Base-by-base conservation (phyloP, 1,140 invertebrate species). In the Cyclina sinensis region DNA sequence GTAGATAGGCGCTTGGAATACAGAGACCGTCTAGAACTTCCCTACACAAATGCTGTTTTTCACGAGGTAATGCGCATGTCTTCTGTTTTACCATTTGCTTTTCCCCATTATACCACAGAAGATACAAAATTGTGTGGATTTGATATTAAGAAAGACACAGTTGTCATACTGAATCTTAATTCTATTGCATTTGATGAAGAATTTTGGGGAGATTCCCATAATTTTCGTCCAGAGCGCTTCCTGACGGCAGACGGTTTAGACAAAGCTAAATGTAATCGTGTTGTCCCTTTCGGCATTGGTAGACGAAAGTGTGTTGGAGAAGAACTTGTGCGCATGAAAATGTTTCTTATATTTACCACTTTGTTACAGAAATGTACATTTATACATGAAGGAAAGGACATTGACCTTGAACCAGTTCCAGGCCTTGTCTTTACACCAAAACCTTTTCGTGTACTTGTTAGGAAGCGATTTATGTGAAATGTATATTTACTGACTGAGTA, bases 1-100 rank as follows among this genome's bases (percentile, higher is more conserved):
- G 96, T 97, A 35, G 43, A 92, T 11, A 96, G 98, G 32, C 95
- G 98, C 92, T 98, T 98, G 0, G 96, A 96, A n/a, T 96, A 98
- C 1, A 97, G 98, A 90, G 98, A 99, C 94, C 96, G 90, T 46
- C 27, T 21, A 16, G 30, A 80, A 9, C 51, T 95, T 78, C 90
- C 91, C 18, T 94, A 90, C 86, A 91, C 92, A 18, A 90, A 93
- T 32, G 94, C 94, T 0, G 80, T 88, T 4, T 83, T 95, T 4
- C 89, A 90, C 62, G 94, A 95, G 73, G 70, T 92, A 0, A 88
- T 91, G 65, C 46, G 94, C 37, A 83, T 90, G 46, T 62, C 51
- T 39, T 39, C 16, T 27, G 89, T 88, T n/a, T 89, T 90, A 32
- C 92, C 98, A 0, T 74, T 92, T 51, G 89, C 84, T 16, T 39